Percentiles rank a stretch among this genome's conserved stretches.
Conservation (phyloP, 2,113 vertebrate species). For the Callopanchax toddi region DNA sequence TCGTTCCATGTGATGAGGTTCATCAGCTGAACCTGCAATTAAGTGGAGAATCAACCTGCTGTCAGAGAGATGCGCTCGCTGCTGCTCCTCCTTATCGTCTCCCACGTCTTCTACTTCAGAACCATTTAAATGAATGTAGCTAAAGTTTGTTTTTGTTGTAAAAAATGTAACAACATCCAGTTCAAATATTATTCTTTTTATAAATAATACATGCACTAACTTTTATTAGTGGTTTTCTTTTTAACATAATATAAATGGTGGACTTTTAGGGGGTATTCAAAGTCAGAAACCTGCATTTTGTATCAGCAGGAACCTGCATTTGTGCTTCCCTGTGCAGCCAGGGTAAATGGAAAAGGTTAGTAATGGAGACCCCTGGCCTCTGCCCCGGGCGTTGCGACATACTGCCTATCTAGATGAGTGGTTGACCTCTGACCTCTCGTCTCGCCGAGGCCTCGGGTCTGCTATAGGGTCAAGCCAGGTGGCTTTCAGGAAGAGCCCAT, state of each 20-base stretch:
- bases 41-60: constrained; percentile 50
- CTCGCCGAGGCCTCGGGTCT: constrained; percentile 65
- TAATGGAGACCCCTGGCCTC: constrained; percentile 53
- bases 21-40: constrained; percentile 58
- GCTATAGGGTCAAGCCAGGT: constrained; percentile 66
- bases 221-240: no score
- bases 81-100: not conserved
- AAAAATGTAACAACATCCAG: not conserved
- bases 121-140: no score
- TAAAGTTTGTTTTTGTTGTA: no score
- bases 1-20: constrained; percentile 56
- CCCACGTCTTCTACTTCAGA: not conserved
- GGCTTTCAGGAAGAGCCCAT: constrained; percentile 59
- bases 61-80: constrained; percentile 39
- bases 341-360: constrained; percentile 59
- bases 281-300: constrained; percentile 27
- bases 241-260: no score
- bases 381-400: constrained; percentile 52
- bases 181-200: no score
- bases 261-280: no score
- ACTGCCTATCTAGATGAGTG: constrained; percentile 62
- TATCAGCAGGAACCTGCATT: constrained; percentile 33
- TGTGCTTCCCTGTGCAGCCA: constrained; percentile 26
- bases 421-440: constrained; percentile 66
- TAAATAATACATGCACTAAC: no score